phyloP scores from a whole-genome alignment of 2,113 vertebrate species.

The Pachycephala philippinensis region DNA sequence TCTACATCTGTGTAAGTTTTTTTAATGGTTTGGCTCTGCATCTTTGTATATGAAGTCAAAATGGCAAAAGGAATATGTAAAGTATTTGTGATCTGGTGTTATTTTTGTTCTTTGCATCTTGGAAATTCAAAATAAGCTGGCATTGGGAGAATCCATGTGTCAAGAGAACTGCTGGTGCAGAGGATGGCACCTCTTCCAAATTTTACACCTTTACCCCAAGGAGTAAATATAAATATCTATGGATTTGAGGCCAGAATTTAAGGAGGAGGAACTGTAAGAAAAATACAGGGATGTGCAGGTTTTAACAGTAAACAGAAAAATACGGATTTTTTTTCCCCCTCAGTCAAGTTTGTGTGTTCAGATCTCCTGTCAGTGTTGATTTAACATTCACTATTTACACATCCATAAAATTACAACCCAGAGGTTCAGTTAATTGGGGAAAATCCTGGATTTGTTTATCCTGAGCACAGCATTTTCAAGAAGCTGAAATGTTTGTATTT shows the following conservation, averaged over 20 bases:
- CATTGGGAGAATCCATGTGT: background rate
- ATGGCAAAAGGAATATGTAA: background rate
- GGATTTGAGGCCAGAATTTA: background rate
- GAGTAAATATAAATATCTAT: background rate
- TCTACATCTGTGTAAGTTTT: fast-evolving
- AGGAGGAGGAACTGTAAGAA: background rate
- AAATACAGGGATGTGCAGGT: background rate
- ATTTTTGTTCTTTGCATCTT: background rate
- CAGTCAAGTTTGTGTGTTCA: background rate
- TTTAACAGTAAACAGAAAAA: background rate
- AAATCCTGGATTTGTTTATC: background rate
- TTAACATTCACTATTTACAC: background rate
- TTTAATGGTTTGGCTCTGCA: background rate
- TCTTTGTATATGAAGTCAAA: background rate
- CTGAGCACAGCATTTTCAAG: background rate
- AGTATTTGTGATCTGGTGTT: background rate
- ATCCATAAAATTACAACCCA: background rate
- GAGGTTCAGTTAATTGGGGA: background rate
- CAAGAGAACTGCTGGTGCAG: background rate
- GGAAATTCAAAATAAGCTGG: background rate
- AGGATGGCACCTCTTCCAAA: background rate
- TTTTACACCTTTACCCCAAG: background rate
- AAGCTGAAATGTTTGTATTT: background rate
- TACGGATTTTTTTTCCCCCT: fast-evolving
- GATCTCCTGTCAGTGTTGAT: background rate